Evolutionary conservation across 1,140 invertebrate species (phyloP), one percentile per base, ranked within the genome.

Genomic region (Drosophila novamexicana): DNA sequence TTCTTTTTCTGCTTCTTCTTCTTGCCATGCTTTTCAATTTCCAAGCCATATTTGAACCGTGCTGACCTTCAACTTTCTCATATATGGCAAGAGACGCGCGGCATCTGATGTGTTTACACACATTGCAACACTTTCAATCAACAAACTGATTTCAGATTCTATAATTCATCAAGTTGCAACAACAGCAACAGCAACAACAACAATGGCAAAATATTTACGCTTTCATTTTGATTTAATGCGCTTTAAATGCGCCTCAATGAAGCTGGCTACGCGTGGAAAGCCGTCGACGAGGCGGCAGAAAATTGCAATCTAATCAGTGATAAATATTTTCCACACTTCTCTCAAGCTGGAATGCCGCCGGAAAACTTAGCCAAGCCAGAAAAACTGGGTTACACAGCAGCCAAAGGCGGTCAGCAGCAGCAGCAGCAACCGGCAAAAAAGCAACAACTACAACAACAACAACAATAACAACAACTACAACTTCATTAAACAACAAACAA

Each of bases 221-320:
- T 89, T 89, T 89, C 84, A 84, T 89, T 84, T 84, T 78, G 81
- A 84, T 90, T 89, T 89, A 89, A 89, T 81, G 84, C 79, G 84
- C 76, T 79, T 80, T 77, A 80, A 84, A 79, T 76, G 76, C 66
- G 67, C 45, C 50, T 56, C 62, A 68, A 63, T 56, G 54, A 56
- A 64, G 71, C 57, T 66, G 75, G 47, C 64, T 65, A 42, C 37
- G 50, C 65, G 59, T 63, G 80, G 67, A 79, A 76, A 84, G 77
- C 72, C 57, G 49, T 9, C 39, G 22, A 29, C 22, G 22, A 29
- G 22, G 22, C 22, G 62, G 12, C 49, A 61, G 73, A 80, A 84
- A 81, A 84, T 83, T 66, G 84, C 84, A 88, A 86, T 67, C 77
- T 82, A 88, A 89, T 80, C 76, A 79, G 73, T 76, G 69, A 88